Conservation (phyloP, 2,888 invertebrate species). For the Ophioninae sp. region DNA sequence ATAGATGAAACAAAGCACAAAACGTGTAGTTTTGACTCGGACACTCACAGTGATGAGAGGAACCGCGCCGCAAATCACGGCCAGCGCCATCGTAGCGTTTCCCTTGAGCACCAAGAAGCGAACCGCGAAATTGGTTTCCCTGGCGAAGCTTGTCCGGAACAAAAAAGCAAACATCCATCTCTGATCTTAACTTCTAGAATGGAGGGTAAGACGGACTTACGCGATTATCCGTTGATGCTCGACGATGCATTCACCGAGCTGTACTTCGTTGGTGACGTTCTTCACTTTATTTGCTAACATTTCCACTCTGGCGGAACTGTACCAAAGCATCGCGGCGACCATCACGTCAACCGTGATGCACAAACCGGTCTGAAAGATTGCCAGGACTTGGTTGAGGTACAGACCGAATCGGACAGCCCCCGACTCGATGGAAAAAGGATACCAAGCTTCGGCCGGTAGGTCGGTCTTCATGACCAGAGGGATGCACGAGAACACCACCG, state of each 20-base stretch:
- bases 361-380: conserved; percentile 68
- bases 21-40: too few relatives aligned
- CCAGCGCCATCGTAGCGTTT: conserved; percentile 70
- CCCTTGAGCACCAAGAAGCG: conserved; percentile 71
- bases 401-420: conserved; percentile 58
- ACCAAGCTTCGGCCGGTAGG: conserved; percentile 72
- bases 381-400: conserved; percentile 68
- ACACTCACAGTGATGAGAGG: conserved; percentile 70
- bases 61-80: conserved; percentile 71
- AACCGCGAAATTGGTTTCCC: conserved; percentile 63
- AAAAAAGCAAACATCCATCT: not conserved
- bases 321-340: conserved; percentile 72
- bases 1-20: too few relatives aligned
- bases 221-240: conserved; percentile 68
- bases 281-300: conserved; percentile 65
- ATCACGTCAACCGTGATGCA: conserved; percentile 68
- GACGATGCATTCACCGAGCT: conserved; percentile 65
- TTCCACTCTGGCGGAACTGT: conserved; percentile 69
- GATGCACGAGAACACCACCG: conserved; percentile 65
- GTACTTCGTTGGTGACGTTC: conserved; percentile 7
- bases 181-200: not conserved
- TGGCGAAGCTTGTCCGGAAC: conserved; percentile 65
- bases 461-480: conserved; percentile 69
- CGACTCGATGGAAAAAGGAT: conserved; percentile 71
- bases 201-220: conserved; percentile 59